phyloP scores from a whole-genome alignment of 2,797 vertebrate genomes.

The Sebastes matsubarae region DNA sequence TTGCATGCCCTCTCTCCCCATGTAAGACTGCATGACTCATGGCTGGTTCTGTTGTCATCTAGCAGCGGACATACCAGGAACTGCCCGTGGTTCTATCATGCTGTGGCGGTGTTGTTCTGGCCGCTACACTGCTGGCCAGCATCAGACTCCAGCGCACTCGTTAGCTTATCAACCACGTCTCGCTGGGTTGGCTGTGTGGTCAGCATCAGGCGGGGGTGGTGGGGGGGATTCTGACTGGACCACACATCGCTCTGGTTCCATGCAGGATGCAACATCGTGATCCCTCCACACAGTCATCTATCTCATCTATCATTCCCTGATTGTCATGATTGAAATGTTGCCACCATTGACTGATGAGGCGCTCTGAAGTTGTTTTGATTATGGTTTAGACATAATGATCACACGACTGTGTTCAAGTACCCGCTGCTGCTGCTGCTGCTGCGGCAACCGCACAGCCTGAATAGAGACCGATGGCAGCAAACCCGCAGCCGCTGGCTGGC shows the following conservation, averaged over 20 bases:
- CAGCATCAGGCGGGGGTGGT: neutral
- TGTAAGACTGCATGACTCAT: constrained; percentile 29
- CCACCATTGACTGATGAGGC: constrained; percentile 37
- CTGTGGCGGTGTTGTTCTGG: constrained; percentile 1
- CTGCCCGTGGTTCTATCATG: constrained; percentile 15
- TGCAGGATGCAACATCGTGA: constrained; percentile 1
- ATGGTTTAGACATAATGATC: constrained; percentile 47
- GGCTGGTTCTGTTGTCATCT: neutral
- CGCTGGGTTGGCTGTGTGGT: neutral
- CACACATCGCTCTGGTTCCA: neutral
- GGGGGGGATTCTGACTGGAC: neutral
- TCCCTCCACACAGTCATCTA: neutral
- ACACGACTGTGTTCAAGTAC: constrained; percentile 20
- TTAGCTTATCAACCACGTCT: constrained; percentile 29
- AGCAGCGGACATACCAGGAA: neutral
- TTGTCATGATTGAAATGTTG: constrained; percentile 9
- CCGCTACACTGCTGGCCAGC: constrained; percentile 16
- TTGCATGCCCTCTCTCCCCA: neutral
- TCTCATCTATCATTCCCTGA: constrained; percentile 5
- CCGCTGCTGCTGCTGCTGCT: neutral
- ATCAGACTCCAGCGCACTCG: constrained; percentile 1
- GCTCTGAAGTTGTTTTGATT: constrained; percentile 54
- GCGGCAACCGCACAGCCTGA: constrained; percentile 14
- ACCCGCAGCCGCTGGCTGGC: constrained; percentile 47
- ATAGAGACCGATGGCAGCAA: constrained; percentile 57